Percentiles rank a stretch among this genome's conserved stretches.
Evolutionary conservation across 2,797 vertebrate species (phyloP).

Genomic region (Liparis tanakae): DNA sequence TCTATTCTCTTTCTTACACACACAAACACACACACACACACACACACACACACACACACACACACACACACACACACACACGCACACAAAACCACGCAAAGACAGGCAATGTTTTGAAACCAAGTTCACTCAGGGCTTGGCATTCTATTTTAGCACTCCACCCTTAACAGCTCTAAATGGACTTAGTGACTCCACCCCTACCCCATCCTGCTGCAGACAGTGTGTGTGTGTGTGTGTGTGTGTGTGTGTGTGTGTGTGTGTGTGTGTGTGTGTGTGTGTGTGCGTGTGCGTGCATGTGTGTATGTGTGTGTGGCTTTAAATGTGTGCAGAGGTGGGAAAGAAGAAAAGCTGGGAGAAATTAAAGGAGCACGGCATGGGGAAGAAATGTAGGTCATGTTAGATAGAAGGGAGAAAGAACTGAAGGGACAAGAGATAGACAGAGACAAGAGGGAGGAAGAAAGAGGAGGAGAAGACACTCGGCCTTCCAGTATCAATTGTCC

Average conservation of each 20-base stretch:
- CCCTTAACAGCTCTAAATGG: slow-evolving; percentile 62
- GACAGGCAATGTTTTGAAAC: slow-evolving; percentile 49
- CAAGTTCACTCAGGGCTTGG: slow-evolving; percentile 65
- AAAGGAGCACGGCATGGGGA: slow-evolving; percentile 18
- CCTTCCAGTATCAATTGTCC: slow-evolving; percentile 31
- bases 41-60: neutral
- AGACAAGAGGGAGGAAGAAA: slow-evolving; percentile 25
- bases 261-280: slow-evolving; percentile 15
- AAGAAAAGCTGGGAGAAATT: slow-evolving; percentile 21
- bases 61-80: too few species aligned
- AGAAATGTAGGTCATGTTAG: slow-evolving; percentile 66
- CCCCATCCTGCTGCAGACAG: slow-evolving; percentile 35
- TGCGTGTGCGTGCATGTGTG: neutral
- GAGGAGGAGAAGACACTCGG: slow-evolving; percentile 32
- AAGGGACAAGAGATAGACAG: slow-evolving; percentile 22
- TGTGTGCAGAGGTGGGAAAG: slow-evolving; percentile 26
- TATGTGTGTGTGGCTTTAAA: slow-evolving; percentile 6
- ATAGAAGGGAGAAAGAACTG: slow-evolving; percentile 29
- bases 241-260: neutral
- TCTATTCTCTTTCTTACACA: neutral
- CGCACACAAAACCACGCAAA: neutral
- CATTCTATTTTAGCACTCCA: slow-evolving; percentile 71
- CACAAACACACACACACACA: neutral
- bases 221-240: neutral
- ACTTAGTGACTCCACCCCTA: slow-evolving; percentile 59